Base-by-base conservation (phyloP, 2,113 vertebrate genomes). In the Brachyhypopomus occidentalis region DNA sequence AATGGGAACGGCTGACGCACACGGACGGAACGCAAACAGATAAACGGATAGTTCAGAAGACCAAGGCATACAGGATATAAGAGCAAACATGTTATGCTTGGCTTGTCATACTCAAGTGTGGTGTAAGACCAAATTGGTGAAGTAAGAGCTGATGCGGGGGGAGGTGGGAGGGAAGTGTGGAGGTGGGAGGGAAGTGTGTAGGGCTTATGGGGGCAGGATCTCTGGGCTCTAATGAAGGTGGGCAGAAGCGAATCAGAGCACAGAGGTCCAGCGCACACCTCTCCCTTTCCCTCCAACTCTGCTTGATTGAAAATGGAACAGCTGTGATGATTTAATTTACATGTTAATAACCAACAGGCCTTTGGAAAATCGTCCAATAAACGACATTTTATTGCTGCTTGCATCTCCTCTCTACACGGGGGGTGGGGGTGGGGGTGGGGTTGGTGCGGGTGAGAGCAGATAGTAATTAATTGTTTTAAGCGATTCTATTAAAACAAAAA, bases 321-420 rank as follows among this genome's bases (percentile, higher is more conserved):
- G 97, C 97, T 98, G 97, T 96, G 97, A 97, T 97, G 97, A 97
- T 98, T 98, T 97, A 97, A 98, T 98, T 98, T 98, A 97, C 97
- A 98, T 98, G 96, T 97, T 98, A 98, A 97, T 98, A 98, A 98
- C 97, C 96, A 97, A 97, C 96, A 96, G 96, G 96, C 97, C 95
- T 97, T 94, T 94, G 96, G 96, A 98, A 93, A 97, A 97, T 95
- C 94, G 91, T 92, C 93, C 94, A 97, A 95, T 97, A 98, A 98
- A 98, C 92, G 95, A 94, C 95, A 97, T 97, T 94, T 98, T 98
- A 98, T 97, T 97, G 95, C 96, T 84, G 84, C 94, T 94, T 94
- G 89, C 96, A 97, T 97, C 96, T 96, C 93, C 52, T 95, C 92
- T 90, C 94, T 92, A 94, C 95, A 94, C 95, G 94, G 94, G 95